Base-by-base conservation (phyloP, 1,140 invertebrate genomes). In the Drosophila mojavensis region DNA sequence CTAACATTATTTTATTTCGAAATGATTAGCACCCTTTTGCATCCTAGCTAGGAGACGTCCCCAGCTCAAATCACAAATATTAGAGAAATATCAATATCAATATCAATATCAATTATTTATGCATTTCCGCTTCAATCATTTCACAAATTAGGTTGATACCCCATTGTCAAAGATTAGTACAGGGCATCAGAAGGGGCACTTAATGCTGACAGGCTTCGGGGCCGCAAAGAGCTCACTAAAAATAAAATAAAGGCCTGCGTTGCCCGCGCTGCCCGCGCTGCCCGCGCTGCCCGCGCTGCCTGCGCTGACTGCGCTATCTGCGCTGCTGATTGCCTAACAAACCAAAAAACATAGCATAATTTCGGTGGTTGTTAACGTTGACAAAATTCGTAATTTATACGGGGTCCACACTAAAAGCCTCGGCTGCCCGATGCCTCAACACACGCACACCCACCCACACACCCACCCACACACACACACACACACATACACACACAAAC, bases 311-410 rank as follows among this genome's bases (percentile, higher is more conserved):
- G 33, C 68, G 61, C 20, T 54, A 61, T 28, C 51, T 5, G 5
- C 28, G 20, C 51, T 53, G 68, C 81, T 89, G 84, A 89, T 89
- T 89, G 82, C 80, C 84, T 67, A 73, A 88, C 77, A 89, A 78
- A 78, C 56, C 81, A 72, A 85, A 84, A 72, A 86, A 65, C 63
- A 70, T 39, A 62, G 75, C 78, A 85, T 69, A 66, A 84, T 84
- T 84, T 84, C 26, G 53, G 48, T 33, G 53, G 48, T 39, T 69
- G 59, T 53, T 26, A 63, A 73, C 76, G 70, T 45, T 71, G 68
- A 82, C 76, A 81, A 68, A 84, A 78, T 74, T 50, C 69, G 74
- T 77, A 73, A 73, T 73, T 72, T 75, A 69, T 69, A 63, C 53
- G 13, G 65, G 59, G 53, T 51, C 64, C 60, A 30, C 64, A 62